A percentile compares a stretch with the other conserved stretches of the same genome.
Evolutionary conservation across 2,888 invertebrate genomes (phyloP).

Genomic region (Belgica antarctica): DNA sequence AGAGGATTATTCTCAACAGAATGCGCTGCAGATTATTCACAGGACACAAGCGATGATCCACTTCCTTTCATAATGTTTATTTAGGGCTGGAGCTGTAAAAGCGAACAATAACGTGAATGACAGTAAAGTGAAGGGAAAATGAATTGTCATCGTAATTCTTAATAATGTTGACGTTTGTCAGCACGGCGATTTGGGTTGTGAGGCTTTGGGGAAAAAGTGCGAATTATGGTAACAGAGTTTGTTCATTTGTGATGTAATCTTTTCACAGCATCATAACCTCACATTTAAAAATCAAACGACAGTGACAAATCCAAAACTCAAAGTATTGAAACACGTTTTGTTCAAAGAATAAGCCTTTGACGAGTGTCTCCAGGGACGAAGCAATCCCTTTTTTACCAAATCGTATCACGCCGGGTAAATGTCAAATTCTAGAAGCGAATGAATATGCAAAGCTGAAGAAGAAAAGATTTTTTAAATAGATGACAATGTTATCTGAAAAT

Average conservation of each 20-base stretch:
- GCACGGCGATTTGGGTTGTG: background rate
- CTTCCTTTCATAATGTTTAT: conserved; percentile 23
- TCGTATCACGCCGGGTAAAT: too few relatives aligned
- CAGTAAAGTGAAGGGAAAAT: conserved; percentile 28
- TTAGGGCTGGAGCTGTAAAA: conserved; percentile 20
- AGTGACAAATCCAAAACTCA: too few relatives aligned
- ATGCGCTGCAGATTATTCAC: background rate
- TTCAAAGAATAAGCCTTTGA: too few relatives aligned
- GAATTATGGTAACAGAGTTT: too few relatives aligned
- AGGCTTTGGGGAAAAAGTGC: background rate
- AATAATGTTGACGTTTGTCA: conserved; percentile 6
- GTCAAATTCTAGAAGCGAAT: background rate
- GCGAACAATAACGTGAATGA: conserved; percentile 33
- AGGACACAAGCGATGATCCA: conserved; percentile 3
- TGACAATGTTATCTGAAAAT: conserved; percentile 19
- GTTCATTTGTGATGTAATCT: too few relatives aligned
- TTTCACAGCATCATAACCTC: too few relatives aligned
- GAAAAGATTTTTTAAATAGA: background rate
- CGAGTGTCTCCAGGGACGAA: too few relatives aligned
- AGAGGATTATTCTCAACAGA: conserved; percentile 1
- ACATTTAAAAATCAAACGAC: too few relatives aligned
- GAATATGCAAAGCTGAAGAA: background rate
- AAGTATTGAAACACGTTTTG: too few relatives aligned
- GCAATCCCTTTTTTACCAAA: too few relatives aligned
- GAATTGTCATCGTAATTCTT: conserved; percentile 28